A percentile compares a stretch with the other conserved stretches of the same genome.
Evolutionary conservation across 2,113 vertebrate species (phyloP).

Genomic region (Rhagologus leucostigma): DNA sequence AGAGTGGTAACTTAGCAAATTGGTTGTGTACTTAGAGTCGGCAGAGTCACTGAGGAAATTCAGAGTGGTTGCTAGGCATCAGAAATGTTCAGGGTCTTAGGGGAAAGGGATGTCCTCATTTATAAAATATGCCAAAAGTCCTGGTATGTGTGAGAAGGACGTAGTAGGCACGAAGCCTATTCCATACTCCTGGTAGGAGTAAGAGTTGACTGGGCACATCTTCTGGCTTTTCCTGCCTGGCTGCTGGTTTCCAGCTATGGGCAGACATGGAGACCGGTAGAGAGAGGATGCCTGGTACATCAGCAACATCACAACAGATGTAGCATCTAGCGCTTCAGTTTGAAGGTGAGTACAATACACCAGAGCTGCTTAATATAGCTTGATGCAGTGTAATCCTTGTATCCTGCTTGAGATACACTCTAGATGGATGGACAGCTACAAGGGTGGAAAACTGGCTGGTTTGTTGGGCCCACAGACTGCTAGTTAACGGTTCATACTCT

Average conservation of each 20-base stretch:
- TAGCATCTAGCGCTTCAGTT: background rate
- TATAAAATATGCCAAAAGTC: background rate
- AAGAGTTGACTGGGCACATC: background rate
- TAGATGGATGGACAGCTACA: background rate
- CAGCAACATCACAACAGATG: background rate
- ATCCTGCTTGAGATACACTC: background rate
- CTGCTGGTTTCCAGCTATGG: background rate
- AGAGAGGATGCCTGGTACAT: background rate
- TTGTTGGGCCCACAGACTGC: background rate
- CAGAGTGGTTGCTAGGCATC: background rate
- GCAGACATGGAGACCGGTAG: background rate
- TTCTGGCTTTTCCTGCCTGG: background rate
- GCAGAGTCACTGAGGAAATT: background rate
- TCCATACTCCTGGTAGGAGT: background rate
- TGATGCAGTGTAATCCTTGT: background rate
- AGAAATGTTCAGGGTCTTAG: background rate
- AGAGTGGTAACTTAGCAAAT: background rate
- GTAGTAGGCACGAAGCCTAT: background rate
- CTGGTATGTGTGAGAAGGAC: background rate
- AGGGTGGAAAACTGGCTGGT: background rate
- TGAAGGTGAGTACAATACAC: background rate
- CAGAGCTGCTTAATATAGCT: background rate
- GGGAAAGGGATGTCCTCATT: accelerated
- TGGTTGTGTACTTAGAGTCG: background rate
- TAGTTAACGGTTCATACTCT: background rate